Conservation (phyloP, 2,888 invertebrate genomes). For the Athrips mouffetella region DNA sequence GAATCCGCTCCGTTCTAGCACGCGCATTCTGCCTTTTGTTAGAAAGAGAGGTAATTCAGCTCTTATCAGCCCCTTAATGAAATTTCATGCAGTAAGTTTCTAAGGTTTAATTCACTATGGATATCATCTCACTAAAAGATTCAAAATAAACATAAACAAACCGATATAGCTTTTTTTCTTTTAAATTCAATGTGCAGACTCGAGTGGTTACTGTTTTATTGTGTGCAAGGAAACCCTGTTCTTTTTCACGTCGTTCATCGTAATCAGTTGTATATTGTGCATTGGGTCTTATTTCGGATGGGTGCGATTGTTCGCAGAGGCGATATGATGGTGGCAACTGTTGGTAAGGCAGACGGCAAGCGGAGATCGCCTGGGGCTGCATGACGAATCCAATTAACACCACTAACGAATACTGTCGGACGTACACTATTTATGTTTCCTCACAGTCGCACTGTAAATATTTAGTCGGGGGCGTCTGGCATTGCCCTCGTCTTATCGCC, state of each 20-base stretch:
- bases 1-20: too few relatives aligned
- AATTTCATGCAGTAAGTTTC: too few relatives aligned
- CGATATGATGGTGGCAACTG: slow-evolving; percentile 16
- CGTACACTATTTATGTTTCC: slow-evolving; percentile 71
- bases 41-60: too few relatives aligned
- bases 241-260: slow-evolving; percentile 20
- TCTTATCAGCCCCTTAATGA: too few relatives aligned
- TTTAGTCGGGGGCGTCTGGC: slow-evolving; percentile 70
- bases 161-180: too few relatives aligned
- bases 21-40: too few relatives aligned
- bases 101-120: too few relatives aligned
- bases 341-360: slow-evolving; percentile 25
- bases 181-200: too few relatives aligned
- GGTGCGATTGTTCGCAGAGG: slow-evolving; percentile 28
- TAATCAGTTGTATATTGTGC: slow-evolving; percentile 26
- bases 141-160: too few relatives aligned
- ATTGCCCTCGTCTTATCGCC: slow-evolving; percentile 63
- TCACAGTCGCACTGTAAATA: slow-evolving; percentile 70
- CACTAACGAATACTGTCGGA: slow-evolving; percentile 65
- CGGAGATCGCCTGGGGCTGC: slow-evolving; percentile 43
- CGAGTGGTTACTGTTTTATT: too few relatives aligned
- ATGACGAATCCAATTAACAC: slow-evolving; percentile 72
- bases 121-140: too few relatives aligned
- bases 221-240: too few relatives aligned
- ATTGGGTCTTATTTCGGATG: slow-evolving; percentile 26